Percentiles rank a stretch among this genome's conserved stretches.
Conservation (phyloP, 2,888 invertebrate species). For the Agrochola lota region DNA sequence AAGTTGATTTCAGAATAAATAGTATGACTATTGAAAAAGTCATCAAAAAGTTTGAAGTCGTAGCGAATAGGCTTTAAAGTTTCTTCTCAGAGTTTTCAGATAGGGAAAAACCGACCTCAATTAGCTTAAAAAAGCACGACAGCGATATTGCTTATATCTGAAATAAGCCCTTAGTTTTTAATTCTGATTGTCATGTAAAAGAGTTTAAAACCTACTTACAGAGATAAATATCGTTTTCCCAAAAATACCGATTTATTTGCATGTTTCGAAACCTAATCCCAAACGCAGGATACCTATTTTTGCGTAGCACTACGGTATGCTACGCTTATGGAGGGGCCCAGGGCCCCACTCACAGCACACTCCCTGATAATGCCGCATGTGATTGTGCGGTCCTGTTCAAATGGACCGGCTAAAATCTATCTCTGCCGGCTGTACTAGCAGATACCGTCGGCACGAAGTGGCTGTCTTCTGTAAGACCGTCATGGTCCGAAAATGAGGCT, state of each 20-base stretch:
- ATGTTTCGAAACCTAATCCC: too few species aligned
- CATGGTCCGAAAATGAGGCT: background rate
- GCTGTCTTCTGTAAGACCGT: background rate
- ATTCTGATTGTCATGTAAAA: too few species aligned
- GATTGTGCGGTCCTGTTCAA: background rate
- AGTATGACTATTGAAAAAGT: background rate
- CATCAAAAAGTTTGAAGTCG: background rate
- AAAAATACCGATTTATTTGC: background rate
- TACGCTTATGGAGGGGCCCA: background rate
- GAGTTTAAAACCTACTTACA: too few species aligned
- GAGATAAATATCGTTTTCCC: background rate
- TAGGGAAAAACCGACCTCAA: background rate
- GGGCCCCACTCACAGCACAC: background rate
- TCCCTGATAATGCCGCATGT: background rate
- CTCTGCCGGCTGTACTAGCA: background rate
- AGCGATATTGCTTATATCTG: too few species aligned
- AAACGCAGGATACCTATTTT: background rate
- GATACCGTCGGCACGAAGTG: background rate
- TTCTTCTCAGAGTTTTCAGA: slow-evolving; percentile 5
- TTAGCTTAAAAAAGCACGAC: too few species aligned
- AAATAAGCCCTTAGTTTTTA: too few species aligned
- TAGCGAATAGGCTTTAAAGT: background rate
- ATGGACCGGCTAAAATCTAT: background rate
- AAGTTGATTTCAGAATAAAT: background rate
- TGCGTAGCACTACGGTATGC: background rate